phyloP scores from a whole-genome alignment of 2,797 vertebrate species.

The Eutrigla gurnardus region DNA sequence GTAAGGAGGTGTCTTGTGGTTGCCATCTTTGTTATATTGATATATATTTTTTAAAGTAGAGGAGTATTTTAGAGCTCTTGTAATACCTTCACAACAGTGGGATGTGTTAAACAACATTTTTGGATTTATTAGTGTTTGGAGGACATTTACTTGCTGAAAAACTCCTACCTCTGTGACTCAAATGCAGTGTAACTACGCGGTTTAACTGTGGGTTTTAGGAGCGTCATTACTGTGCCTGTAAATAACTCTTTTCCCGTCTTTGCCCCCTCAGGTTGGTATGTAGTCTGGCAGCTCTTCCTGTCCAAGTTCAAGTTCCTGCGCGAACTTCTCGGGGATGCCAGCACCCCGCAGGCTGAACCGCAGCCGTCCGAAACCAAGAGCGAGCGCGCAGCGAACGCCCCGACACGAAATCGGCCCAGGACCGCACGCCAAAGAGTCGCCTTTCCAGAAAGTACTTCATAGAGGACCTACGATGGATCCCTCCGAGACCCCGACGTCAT shows the following conservation, averaged over 20 bases:
- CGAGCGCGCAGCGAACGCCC: slow-evolving; percentile 79
- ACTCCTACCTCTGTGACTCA: background rate
- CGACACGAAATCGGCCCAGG: slow-evolving; percentile 83
- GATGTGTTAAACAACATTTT: background rate
- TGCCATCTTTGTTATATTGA: background rate
- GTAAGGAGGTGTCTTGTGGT: background rate
- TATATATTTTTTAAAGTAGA: too few relatives aligned
- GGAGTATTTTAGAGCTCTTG: background rate
- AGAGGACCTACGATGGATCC: slow-evolving; percentile 36
- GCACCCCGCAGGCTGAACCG: slow-evolving; percentile 90
- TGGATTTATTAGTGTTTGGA: background rate
- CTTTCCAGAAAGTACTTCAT: slow-evolving; percentile 73
- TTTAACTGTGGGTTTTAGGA: background rate
- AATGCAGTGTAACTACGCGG: background rate
- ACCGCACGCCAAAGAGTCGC: slow-evolving; percentile 87
- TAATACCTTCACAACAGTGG: background rate
- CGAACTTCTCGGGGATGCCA: slow-evolving; percentile 93
- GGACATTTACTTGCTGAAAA: background rate
- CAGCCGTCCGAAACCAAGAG: slow-evolving; percentile 88
- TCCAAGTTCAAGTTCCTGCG: slow-evolving; percentile 99
- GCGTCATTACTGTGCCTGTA: background rate
- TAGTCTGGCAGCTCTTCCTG: slow-evolving; percentile 98
- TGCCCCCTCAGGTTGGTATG: slow-evolving; percentile 92
- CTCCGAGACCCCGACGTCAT: background rate
- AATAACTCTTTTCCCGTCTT: background rate